Percentiles rank a stretch among this genome's conserved stretches.
These are phyloP conservation scores for Diorhabda sublineata DNA, from an alignment of 1,140 invertebrate genomes.

Conservation along the genomic window DNA sequence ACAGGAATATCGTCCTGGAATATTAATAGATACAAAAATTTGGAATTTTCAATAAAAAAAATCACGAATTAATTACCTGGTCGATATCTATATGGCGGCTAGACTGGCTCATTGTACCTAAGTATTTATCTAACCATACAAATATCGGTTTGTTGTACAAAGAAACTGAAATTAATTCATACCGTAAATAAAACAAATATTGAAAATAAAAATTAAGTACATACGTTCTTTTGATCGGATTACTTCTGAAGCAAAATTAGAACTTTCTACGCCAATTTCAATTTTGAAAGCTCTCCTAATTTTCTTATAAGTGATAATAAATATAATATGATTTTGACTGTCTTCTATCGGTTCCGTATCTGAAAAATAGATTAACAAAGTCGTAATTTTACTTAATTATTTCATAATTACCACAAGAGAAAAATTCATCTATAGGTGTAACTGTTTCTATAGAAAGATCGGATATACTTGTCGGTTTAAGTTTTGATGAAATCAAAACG, in stretches of 20 bases:
- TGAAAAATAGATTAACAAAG: constrained; percentile 35
- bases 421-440: constrained; percentile 69
- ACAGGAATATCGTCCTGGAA: constrained; percentile 55
- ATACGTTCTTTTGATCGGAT: constrained; percentile 54
- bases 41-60: background rate
- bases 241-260: constrained; percentile 55
- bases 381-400: background rate
- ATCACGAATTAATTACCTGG: constrained; percentile 10
- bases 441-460: constrained; percentile 69
- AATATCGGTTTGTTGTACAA: constrained; percentile 31
- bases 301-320: constrained; percentile 58
- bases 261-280: constrained; percentile 58
- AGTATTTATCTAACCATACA: constrained; percentile 42
- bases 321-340: constrained; percentile 53
- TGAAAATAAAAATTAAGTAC: background rate
- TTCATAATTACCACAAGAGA: constrained; percentile 69
- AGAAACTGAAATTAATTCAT: constrained; percentile 30
- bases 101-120: constrained; percentile 29
- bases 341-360: constrained; percentile 53
- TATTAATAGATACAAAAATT: background rate
- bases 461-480: constrained; percentile 60
- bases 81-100: constrained; percentile 24
- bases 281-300: constrained; percentile 60
- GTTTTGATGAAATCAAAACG: constrained; percentile 56
- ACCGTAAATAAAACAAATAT: background rate